Conservation (phyloP, 2,888 invertebrate genomes). For the Cremastinae sp. region DNA sequence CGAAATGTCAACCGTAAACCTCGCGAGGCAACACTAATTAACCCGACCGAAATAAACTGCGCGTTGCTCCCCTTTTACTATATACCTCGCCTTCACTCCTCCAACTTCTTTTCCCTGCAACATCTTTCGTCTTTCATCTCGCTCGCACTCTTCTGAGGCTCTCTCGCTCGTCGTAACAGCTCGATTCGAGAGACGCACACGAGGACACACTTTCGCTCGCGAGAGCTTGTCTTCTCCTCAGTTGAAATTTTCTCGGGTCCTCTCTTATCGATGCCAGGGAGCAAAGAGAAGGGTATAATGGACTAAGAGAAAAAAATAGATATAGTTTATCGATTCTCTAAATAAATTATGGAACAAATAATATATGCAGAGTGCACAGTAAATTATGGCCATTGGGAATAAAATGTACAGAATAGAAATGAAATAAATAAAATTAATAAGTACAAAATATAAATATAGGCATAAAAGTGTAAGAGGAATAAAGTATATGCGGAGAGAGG, state of each 20-base stretch:
- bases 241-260: constrained; percentile 55
- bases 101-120: constrained; percentile 54
- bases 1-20: constrained; percentile 80
- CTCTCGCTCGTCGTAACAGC: constrained; percentile 42
- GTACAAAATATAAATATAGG: too few relatives aligned
- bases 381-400: too few relatives aligned
- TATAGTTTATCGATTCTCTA: too few relatives aligned
- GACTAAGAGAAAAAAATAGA: not conserved
- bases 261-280: constrained; percentile 57
- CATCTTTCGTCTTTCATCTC: constrained; percentile 49
- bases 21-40: constrained; percentile 80
- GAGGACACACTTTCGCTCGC: constrained; percentile 12
- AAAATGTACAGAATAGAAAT: too few relatives aligned
- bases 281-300: constrained; percentile 11
- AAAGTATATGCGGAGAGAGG: constrained; percentile 22
- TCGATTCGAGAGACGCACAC: constrained; percentile 32
- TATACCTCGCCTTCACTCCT: constrained; percentile 50
- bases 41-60: constrained; percentile 80
- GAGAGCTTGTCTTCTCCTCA: constrained; percentile 44
- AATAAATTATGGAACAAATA: too few relatives aligned
- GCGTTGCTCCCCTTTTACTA: constrained; percentile 64
- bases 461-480: too few relatives aligned
- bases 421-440: too few relatives aligned
- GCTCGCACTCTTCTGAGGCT: constrained; percentile 55
- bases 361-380: too few relatives aligned